Percentiles rank a stretch among this genome's conserved stretches.
Evolutionary conservation across 2,888 invertebrate species (phyloP).

Genomic region (Schizaphis graminum): DNA sequence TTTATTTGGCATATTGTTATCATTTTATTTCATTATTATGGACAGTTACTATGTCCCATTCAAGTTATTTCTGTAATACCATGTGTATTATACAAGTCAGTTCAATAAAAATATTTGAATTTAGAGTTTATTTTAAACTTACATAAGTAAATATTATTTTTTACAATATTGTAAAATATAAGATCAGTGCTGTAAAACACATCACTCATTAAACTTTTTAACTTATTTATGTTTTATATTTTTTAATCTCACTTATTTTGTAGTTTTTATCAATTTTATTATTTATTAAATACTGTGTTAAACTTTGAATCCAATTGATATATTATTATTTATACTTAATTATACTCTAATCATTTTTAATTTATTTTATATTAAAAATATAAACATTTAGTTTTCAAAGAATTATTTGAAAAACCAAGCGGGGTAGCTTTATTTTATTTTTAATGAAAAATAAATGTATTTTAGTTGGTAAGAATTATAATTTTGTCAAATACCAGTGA

Average conservation of each 20-base stretch:
- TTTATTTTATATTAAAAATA: background rate
- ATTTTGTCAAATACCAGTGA: background rate
- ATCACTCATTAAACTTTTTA: background rate
- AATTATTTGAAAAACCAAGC: background rate
- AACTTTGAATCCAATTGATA: background rate
- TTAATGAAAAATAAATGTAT: background rate
- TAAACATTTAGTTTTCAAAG: background rate
- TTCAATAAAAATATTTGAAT: background rate
- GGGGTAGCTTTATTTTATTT: too few species aligned
- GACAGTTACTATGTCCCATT: background rate
- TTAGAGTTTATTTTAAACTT: background rate
- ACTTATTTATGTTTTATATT: background rate
- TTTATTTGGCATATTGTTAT: background rate
- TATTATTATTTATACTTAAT: background rate
- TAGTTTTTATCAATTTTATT: background rate
- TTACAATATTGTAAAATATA: background rate
- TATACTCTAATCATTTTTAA: background rate
- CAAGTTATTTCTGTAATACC: background rate
- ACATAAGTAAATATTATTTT: background rate
- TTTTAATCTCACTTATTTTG: background rate
- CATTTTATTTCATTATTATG: background rate
- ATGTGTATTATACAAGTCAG: background rate
- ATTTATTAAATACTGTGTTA: background rate
- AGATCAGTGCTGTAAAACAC: background rate
- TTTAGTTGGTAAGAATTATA: background rate